Evolutionary conservation across 2,797 vertebrate genomes (phyloP).

Genomic region (Rhabdomys pumilio): DNA sequence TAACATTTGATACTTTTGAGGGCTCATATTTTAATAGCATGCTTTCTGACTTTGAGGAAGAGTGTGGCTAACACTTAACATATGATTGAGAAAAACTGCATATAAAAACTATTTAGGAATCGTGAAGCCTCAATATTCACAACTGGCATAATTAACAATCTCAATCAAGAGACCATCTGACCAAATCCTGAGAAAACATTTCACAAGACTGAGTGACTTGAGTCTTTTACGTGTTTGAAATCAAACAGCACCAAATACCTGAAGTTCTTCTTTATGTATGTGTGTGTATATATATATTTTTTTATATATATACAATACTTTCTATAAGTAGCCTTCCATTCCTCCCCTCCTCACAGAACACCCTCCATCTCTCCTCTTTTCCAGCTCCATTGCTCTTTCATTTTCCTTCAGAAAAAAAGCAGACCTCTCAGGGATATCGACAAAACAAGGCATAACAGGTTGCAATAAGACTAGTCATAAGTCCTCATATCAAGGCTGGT

Average conservation of each 20-base stretch:
- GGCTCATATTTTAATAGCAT: not conserved
- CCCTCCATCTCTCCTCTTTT: not conserved
- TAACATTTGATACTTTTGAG: not conserved
- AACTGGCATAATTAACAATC: constrained; percentile 75
- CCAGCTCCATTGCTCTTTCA: not conserved
- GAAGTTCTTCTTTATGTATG: not conserved
- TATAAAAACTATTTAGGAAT: constrained; percentile 63
- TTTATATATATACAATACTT: not conserved
- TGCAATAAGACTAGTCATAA: not conserved
- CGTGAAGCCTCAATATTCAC: constrained; percentile 67
- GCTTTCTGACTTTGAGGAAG: constrained; percentile 26
- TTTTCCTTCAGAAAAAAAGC: not conserved
- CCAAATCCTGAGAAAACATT: constrained; percentile 68
- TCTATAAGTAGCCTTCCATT: not conserved
- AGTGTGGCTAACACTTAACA: constrained; percentile 60
- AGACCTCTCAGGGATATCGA: not conserved
- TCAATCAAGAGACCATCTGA: constrained; percentile 69
- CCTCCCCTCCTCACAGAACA: not conserved
- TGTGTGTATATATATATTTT: too few relatives aligned
- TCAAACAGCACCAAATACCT: constrained; percentile 51
- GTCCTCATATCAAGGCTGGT: not conserved
- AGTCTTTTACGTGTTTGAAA: constrained; percentile 67
- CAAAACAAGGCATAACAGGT: not conserved
- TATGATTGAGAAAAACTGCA: constrained; percentile 50
- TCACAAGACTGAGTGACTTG: constrained; percentile 26